These are phyloP conservation scores for Drosophila recens DNA, from an alignment of 2,888 invertebrate genomes.

Conservation along the genomic window DNA sequence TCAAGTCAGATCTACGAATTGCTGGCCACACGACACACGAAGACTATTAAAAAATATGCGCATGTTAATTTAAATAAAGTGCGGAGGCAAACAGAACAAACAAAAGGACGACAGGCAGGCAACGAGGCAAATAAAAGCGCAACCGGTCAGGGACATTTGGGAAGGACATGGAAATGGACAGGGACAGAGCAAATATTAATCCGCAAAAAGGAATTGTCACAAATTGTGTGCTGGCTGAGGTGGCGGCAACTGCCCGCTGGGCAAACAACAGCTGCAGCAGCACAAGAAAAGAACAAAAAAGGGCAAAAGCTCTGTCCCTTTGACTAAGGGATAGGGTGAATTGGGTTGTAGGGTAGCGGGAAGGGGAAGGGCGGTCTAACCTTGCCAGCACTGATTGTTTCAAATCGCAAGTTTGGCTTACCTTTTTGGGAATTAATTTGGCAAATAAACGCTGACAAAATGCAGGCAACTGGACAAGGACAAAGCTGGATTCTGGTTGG, in stretches of 20 bases:
- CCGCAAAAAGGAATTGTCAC: slow-evolving; percentile 81
- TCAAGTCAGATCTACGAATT: slow-evolving; percentile 9
- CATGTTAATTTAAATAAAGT: slow-evolving; percentile 77
- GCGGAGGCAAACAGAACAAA: slow-evolving; percentile 58
- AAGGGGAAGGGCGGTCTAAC: slow-evolving; percentile 18
- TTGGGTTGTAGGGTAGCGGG: slow-evolving; percentile 12
- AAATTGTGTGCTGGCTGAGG: slow-evolving; percentile 69
- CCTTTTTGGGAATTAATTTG: slow-evolving; percentile 82
- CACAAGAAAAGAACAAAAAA: slow-evolving; percentile 49
- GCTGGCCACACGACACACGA: slow-evolving; percentile 33
- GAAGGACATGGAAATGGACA: neutral
- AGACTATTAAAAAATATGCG: slow-evolving; percentile 71
- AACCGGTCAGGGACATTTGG: slow-evolving; percentile 61
- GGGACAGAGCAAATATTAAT: slow-evolving; percentile 77
- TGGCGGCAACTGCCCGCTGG: slow-evolving; percentile 61
- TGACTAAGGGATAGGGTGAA: slow-evolving; percentile 20
- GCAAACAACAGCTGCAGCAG: slow-evolving; percentile 75
- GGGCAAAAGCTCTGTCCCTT: slow-evolving; percentile 59
- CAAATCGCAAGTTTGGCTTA: slow-evolving; percentile 81
- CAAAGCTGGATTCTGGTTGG: slow-evolving; percentile 53
- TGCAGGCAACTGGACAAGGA: slow-evolving; percentile 75
- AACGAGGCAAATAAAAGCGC: slow-evolving; percentile 71
- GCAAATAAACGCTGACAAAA: slow-evolving; percentile 79
- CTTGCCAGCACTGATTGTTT: slow-evolving; percentile 75
- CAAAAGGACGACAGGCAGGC: slow-evolving; percentile 47